Conservation (phyloP, 2,888 invertebrate genomes). For the Noctua janthina region DNA sequence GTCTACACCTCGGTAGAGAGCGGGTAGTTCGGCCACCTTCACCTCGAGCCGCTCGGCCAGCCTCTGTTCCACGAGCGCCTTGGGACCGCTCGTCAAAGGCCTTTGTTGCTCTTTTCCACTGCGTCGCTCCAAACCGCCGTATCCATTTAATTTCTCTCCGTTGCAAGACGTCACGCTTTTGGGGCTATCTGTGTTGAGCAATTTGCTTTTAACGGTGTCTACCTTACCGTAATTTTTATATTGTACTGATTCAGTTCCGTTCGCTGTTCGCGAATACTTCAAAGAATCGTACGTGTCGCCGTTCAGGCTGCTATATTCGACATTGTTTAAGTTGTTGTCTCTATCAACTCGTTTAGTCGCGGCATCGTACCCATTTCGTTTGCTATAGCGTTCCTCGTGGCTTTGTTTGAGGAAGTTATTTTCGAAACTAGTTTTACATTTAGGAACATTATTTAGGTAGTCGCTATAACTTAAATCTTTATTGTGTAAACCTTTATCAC, state of each 20-base stretch:
- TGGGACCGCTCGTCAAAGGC: constrained; percentile 85
- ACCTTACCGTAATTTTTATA: constrained; percentile 88
- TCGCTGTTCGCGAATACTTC: constrained; percentile 89
- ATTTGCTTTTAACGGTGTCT: constrained; percentile 89
- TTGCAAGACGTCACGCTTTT: constrained; percentile 88
- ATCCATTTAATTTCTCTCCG: constrained; percentile 86
- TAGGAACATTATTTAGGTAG: constrained; percentile 89
- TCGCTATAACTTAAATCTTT: constrained; percentile 87
- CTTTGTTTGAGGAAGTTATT: constrained; percentile 88
- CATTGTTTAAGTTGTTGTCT: constrained; percentile 85
- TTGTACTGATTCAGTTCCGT: constrained; percentile 88
- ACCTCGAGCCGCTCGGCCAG: constrained; percentile 89
- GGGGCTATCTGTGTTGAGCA: constrained; percentile 88
- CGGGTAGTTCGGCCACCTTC: constrained; percentile 91
- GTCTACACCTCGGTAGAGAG: constrained; percentile 93
- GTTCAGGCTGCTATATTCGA: constrained; percentile 86
- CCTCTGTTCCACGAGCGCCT: constrained; percentile 86
- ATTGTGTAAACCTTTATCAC: constrained; percentile 89
- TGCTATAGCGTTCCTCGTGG: constrained; percentile 85
- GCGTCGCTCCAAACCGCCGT: constrained; percentile 81
- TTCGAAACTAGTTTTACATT: constrained; percentile 89
- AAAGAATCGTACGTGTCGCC: constrained; percentile 88
- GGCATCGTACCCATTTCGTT: constrained; percentile 86
- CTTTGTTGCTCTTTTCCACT: constrained; percentile 82
- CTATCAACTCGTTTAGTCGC: constrained; percentile 84